Conservation (phyloP, 2,113 vertebrate species). For the Edolisoma coerulescens region DNA sequence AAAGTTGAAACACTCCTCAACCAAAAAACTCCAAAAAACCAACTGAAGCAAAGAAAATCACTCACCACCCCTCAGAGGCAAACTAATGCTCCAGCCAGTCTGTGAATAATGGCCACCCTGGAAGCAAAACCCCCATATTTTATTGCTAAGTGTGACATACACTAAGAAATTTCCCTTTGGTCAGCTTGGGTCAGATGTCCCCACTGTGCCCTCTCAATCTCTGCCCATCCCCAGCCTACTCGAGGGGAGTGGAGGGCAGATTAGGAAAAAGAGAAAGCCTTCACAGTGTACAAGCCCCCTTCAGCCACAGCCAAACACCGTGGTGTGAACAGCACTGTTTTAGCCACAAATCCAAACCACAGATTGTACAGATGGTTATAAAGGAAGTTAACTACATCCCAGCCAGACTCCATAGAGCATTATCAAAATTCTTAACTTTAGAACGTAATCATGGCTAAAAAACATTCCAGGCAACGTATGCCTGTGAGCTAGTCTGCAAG, state of each 20-base stretch:
- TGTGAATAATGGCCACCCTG: neutral
- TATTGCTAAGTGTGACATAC: neutral
- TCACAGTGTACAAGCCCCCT: neutral
- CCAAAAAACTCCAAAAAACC: neutral
- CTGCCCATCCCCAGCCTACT: neutral
- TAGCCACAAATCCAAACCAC: neutral
- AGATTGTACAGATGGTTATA: neutral
- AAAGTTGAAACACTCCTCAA: rapidly evolving
- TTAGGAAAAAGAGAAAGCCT: neutral
- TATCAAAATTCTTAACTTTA: neutral
- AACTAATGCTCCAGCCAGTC: neutral
- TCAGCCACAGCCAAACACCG: neutral
- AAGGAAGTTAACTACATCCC: neutral
- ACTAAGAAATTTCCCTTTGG: neutral
- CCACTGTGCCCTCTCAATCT: neutral
- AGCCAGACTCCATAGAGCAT: neutral
- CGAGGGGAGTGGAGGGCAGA: neutral
- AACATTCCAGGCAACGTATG: neutral
- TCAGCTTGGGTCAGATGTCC: neutral
- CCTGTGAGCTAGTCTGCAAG: neutral
- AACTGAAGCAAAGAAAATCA: neutral
- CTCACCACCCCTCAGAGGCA: neutral
- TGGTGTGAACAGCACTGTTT: neutral
- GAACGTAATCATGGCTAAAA: neutral
- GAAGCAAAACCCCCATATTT: neutral